These are phyloP conservation scores for Paramisgurnus dabryanus DNA, from an alignment of 2,113 vertebrate species.

Conservation along the genomic window DNA sequence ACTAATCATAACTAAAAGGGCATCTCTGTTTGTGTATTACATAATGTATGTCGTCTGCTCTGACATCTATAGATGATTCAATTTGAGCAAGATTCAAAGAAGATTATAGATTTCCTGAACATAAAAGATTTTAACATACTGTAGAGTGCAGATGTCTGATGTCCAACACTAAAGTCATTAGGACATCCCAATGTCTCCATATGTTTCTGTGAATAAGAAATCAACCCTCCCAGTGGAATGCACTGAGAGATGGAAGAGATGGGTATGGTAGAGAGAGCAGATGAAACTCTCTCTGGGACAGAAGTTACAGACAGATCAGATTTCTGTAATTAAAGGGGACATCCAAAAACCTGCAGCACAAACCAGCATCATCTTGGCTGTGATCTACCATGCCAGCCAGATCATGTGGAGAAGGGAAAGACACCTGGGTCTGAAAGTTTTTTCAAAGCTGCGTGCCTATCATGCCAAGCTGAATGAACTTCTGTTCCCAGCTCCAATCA, in stretches of 20 bases:
- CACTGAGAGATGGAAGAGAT: neutral
- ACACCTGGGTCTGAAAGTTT: neutral
- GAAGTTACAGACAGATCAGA: conserved; percentile 44
- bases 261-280: conserved; percentile 5
- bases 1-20: no score
- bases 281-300: conserved; percentile 18
- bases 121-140: neutral
- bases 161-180: neutral
- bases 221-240: conserved; percentile 15
- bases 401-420: conserved; percentile 7
- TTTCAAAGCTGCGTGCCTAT: neutral
- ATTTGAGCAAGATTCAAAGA: neutral
- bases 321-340: conserved; percentile 21
- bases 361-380: neutral
- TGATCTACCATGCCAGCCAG: neutral
- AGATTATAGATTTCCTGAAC: neutral
- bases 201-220: conserved; percentile 24
- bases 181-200: conserved; percentile 26
- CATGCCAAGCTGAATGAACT: conserved; percentile 25
- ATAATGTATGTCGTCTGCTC: no score
- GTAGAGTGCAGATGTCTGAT: neutral
- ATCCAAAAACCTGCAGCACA: conserved; percentile 12
- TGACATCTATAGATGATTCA: neutral
- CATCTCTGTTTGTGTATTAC: no score
- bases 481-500: conserved; percentile 38